phyloP scores from a whole-genome alignment of 2,113 vertebrate species.

The Collichthys lucidus region DNA sequence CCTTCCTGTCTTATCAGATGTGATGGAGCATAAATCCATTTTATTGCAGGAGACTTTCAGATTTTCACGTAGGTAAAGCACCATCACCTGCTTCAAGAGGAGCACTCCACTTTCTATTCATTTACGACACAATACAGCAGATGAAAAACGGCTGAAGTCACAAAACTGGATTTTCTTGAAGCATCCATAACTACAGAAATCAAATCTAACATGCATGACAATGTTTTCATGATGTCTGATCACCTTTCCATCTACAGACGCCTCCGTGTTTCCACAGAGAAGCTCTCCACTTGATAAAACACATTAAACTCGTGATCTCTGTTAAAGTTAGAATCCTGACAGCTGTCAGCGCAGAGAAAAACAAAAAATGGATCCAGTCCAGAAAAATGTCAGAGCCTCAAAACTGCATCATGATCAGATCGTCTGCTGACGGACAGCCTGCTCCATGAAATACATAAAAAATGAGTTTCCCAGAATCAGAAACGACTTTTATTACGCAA shows the following conservation, averaged over 20 bases:
- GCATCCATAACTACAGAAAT: neutral
- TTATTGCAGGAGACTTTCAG: neutral
- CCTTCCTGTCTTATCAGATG: conserved; percentile 6
- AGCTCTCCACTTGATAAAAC: neutral
- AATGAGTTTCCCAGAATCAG: no score
- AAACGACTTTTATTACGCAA: no score
- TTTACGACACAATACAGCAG: neutral
- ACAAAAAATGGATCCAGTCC: neutral
- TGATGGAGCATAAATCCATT: conserved; percentile 2
- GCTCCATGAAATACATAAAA: no score
- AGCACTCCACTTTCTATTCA: neutral
- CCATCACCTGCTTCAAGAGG: neutral
- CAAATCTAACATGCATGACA: neutral
- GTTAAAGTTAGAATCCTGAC: neutral
- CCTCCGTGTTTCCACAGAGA: no score
- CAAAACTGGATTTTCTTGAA: neutral
- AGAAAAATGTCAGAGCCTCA: neutral
- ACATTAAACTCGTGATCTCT: no score
- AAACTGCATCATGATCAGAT: no score
- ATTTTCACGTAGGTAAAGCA: neutral
- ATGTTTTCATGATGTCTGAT: no score
- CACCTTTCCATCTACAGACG: no score
- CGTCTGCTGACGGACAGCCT: neutral
- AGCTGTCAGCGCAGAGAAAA: neutral
- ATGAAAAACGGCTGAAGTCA: neutral